Evolutionary conservation across 2,113 vertebrate species (phyloP).

Genomic region (Pipa parva): DNA sequence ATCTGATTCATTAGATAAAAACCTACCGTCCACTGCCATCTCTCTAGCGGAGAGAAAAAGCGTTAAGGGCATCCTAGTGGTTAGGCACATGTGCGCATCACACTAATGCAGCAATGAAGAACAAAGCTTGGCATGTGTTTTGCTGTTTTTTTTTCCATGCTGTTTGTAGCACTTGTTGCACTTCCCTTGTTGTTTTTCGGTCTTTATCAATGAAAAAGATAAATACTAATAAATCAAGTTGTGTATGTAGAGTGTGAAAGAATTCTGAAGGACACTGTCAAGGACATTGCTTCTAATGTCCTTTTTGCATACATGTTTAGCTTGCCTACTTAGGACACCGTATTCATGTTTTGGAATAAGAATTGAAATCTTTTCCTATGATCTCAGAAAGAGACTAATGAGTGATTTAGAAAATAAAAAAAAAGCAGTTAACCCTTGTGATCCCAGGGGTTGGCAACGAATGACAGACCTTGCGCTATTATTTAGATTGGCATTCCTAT

Average conservation of each 20-base stretch:
- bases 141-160: background rate
- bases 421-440: background rate
- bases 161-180: background rate
- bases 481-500: too few relatives aligned
- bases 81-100: slow-evolving; percentile 1
- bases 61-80: slow-evolving; percentile 1
- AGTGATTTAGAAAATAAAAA: background rate
- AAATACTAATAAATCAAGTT: too few relatives aligned
- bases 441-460: background rate
- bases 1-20: background rate
- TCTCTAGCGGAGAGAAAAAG: background rate
- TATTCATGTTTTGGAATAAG: background rate
- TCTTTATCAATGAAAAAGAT: slow-evolving; percentile 34
- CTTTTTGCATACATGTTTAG: slow-evolving; percentile 1
- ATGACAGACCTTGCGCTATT: background rate
- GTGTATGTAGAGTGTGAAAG: background rate
- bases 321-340: background rate
- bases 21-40: background rate
- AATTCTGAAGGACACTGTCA: slow-evolving; percentile 27
- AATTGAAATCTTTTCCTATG: too few relatives aligned
- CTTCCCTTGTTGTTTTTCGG: background rate
- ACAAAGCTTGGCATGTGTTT: background rate
- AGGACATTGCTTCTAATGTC: slow-evolving; percentile 14
- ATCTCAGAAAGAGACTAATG: background rate
- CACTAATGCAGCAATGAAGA: background rate